These are phyloP conservation scores for Coecobrya sp. DNA, from an alignment of 2,888 invertebrate genomes.

Conservation along the genomic window DNA sequence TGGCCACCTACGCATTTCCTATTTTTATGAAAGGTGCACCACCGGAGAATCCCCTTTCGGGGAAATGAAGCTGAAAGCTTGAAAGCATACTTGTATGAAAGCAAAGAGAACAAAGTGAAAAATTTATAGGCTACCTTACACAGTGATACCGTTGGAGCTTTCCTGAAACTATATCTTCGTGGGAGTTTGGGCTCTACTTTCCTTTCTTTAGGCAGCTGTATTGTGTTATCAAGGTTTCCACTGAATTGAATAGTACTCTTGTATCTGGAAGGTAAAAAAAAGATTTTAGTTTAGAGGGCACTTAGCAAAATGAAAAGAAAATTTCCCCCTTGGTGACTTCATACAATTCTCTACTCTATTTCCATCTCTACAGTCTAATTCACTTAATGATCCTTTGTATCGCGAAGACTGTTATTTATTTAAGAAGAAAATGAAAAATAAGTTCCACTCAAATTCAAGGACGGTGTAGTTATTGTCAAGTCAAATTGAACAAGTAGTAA, in stretches of 20 bases:
- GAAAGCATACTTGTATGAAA: neutral
- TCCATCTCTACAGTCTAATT: too few species aligned
- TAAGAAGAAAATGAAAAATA: too few species aligned
- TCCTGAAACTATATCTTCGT: neutral
- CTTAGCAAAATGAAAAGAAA: neutral
- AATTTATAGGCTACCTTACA: neutral
- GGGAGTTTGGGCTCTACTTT: neutral
- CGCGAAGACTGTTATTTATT: too few species aligned
- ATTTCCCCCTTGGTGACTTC: neutral
- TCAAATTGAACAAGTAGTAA: too few species aligned
- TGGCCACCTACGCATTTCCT: neutral
- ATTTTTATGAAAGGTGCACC: neutral
- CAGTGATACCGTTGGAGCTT: neutral
- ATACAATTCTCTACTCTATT: too few species aligned
- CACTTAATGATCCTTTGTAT: too few species aligned
- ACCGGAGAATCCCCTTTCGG: neutral
- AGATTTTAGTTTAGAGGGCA: neutral
- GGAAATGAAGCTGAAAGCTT: neutral
- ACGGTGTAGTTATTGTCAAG: too few species aligned
- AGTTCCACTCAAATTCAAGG: too few species aligned
- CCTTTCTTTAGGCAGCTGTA: neutral
- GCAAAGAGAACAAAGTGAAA: neutral
- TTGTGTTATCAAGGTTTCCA: neutral
- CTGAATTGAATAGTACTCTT: neutral
- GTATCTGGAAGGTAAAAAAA: neutral